A percentile compares a stretch with the other conserved stretches of the same genome.
These are phyloP conservation scores for Druon quercuslanigerum DNA, from an alignment of 1,140 invertebrate genomes.

Conservation along the genomic window DNA sequence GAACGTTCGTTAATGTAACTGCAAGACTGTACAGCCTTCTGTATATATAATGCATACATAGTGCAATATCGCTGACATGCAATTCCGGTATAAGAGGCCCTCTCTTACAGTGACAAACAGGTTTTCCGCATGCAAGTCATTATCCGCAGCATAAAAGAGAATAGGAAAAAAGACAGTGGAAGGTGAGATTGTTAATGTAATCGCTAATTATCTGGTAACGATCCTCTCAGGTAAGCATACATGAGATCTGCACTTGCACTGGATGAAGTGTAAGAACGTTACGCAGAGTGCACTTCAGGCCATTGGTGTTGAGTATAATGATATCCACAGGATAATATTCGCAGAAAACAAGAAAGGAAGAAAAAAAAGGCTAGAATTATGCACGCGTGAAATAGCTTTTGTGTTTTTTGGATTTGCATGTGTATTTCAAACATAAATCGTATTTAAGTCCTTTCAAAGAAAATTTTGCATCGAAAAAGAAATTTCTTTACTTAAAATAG, in stretches of 20 bases:
- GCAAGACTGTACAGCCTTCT: neutral
- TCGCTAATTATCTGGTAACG: slow-evolving; percentile 54
- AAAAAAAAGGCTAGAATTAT: slow-evolving; percentile 1
- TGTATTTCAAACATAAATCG: too few species aligned
- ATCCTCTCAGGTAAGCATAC: neutral
- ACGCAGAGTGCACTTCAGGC: neutral
- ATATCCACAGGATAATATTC: slow-evolving; percentile 16
- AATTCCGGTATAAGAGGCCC: slow-evolving; percentile 50
- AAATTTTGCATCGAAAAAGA: too few species aligned
- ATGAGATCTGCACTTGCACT: slow-evolving; percentile 31
- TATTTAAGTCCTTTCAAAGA: too few species aligned
- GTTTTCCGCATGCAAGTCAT: slow-evolving; percentile 55
- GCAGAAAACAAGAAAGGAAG: slow-evolving; percentile 12
- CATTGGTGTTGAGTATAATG: neutral
- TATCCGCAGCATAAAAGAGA: slow-evolving; percentile 39
- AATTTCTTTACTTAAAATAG: too few species aligned
- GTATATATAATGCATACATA: slow-evolving; percentile 53
- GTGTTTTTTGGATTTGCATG: neutral
- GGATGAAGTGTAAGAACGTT: slow-evolving; percentile 1
- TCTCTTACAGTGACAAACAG: slow-evolving; percentile 56
- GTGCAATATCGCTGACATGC: slow-evolving; percentile 54
- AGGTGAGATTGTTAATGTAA: slow-evolving; percentile 46
- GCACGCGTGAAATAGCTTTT: neutral
- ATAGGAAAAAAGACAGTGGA: slow-evolving; percentile 19
- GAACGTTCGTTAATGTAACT: neutral